Base-by-base conservation (phyloP, 2,797 vertebrate species). In the Clarias platycephalus region DNA sequence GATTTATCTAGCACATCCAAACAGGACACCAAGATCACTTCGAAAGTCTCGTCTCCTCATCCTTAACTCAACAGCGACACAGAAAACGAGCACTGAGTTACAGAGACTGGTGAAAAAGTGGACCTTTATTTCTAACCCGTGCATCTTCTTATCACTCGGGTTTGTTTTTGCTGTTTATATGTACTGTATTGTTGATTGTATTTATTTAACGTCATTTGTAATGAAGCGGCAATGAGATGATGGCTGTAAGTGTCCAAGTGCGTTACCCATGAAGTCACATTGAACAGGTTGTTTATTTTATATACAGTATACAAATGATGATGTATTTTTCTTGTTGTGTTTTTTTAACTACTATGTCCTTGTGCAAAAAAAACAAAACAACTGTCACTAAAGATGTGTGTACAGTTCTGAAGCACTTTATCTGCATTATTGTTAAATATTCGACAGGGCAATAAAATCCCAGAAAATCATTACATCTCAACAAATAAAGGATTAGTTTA, bases 1-100 rank as follows among this genome's bases (percentile, higher is more conserved):
- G 97, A 98, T 88, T 94, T 98, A 83, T 98, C 97, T 88, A 97
- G 96, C 91, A 96, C 97, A 40, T 94, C 97, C 70, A 95, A 95
- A 88, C 95, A 95, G 3, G 94, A 95, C 72, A 91, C 88, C 83
- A 95, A 93, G 88, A 91, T 86, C 12, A 87, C 91, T 55, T 81
- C 91, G 84, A 94, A 93, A 83, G 87, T 90, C 8, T 86, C 87
- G 81, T 83, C 90, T 62, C 86, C 92, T 13, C 92, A 85, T 0
- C 93, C 86, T 81, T 89, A 92, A n/a, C 72, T 91, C n/a, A 24
- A 88, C 0, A 67, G 64, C 0, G 93, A 96, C 83, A 94, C 93
- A 15, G 93, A 96, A 68, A 91, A 90, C 55, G 93, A 93, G 62
- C 94, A 93, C 90, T 96, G 92, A 95, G 89, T 24, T 24, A 67